Evolutionary conservation across 2,888 invertebrate species (phyloP), one percentile per base, ranked within the genome.

Genomic region (Stenodema calcarata): DNA sequence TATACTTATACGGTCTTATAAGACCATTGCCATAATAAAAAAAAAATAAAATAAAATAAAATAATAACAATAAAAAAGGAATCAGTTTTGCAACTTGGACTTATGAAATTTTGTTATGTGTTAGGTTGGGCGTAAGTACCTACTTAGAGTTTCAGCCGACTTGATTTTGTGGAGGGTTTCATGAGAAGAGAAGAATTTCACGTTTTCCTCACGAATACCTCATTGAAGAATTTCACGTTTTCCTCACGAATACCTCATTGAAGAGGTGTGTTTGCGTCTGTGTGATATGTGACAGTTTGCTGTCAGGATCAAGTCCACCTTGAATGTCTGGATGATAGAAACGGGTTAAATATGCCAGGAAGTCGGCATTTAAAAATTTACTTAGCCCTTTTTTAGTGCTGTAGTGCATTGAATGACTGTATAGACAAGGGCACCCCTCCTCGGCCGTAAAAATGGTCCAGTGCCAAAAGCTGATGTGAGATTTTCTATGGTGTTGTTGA

Each of bases 401-500:
- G 44, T 78, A 44, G 44, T 78, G 78, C 78, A 78, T 44, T 44
- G 78, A 23, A 9, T 23, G 78, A 78, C 78, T 78, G 78, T 78
- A 44, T 41, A 73, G 78, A 78, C 78, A 44, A 0, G 27, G 23
- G 44, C 50, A 73, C 81, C 80, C 73, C 50, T 16, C 70, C 80
- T 73, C 28, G n/a, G 28, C 16, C 84, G 83, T 87, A 88, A 70
- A 87, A 79, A 82, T 88, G 86, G 88, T 87, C 76, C 47, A 47
- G 80, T 27, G 90, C 90, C 90, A 90, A 89, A 90, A 41, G 78
- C 78, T 44, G 44, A 41, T 11, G 78, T n/a, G n/a, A n/a, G n/a
- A n/a, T n/a, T n/a, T n/a, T n/a, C n/a, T n/a, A n/a, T n/a, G n/a
- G n/a, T n/a, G n/a, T n/a, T n/a, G n/a, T n/a, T n/a, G n/a, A n/a